Evolutionary conservation across 2,888 invertebrate species (phyloP), one percentile per base, ranked within the genome.

Genomic region (Napeogenes inachia): DNA sequence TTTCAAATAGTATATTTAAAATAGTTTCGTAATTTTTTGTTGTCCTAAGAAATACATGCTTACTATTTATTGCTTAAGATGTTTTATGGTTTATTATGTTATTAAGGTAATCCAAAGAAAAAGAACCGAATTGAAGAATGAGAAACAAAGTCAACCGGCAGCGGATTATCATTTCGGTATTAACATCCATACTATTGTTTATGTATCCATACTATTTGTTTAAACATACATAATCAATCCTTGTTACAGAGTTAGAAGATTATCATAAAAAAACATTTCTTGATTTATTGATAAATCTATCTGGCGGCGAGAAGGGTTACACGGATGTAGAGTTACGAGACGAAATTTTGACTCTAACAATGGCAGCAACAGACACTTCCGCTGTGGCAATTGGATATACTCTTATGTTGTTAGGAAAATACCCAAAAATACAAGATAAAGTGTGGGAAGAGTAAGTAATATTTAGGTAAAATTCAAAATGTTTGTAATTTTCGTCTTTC

Each of bases 351-450:
- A 92, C 92, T 0, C 81, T 93, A 62, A 86, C 91, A 60, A 75
- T 92, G 13, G 93, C 92, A 30, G 93, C 92, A 42, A 89, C 91
- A 6, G 90, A 92, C 58, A 92, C 92, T 0, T 87, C 91, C 1
- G 89, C 91, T 0, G 82, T 87, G 0, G 80, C 82, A 2, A 75
- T 85, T 8, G 86, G 91, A 0, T 91, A 82, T 69, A 85, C 88
- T 0, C 68, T 92, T 54, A 80, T 82, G 69, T 74, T 91, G 57
- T 69, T 92, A 30, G 88, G 80, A 2, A 87, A 84, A 62, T 87
- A 91, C 66, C 91, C 90, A 30, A 78, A 87, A 45, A 72, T 89
- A 35, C 92, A 92, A 71, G 85, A 91, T 13, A 85, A 78, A 67
- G 76, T 87, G 2, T 81, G 81, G 65, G 64, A 85, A 69, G 90